Base-by-base conservation (phyloP, 1,140 invertebrate species). In the Papilio xuthus region DNA sequence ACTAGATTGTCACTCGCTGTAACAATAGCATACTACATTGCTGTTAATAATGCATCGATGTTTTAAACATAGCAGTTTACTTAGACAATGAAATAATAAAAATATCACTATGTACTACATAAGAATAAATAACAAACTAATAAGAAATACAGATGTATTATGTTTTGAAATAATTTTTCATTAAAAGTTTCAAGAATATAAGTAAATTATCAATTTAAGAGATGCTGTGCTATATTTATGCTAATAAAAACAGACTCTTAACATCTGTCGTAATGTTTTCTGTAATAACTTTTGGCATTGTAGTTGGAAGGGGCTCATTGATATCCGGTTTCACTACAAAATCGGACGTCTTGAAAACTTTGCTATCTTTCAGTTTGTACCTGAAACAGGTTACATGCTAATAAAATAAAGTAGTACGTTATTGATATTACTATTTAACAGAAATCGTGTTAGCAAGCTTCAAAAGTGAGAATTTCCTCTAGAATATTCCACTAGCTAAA, bases 301-400 rank as follows among this genome's bases (percentile, higher is more conserved):
- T 76, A 0, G 78, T 78, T 4, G 76, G 78, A 42, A 83, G 73
- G 13, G 82, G 82, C 26, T 63, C 42, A 4, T 47, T n/a, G 67
- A 83, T 75, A 53, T 83, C 67, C 26, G 78, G 82, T 26, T 81
- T 81, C 20, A 60, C 23, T 9, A 78, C n/a, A 32, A 83, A 83
- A 78, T 84, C 83, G 12, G 76, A 10, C 4, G 81, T 1, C 8
- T 18, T 73, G 28, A 84, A 84, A 10, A 81, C 81, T 10, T 32
- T 20, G 26, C 47, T 50, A 10, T 80, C 42, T 71, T 82, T 82
- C 26, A 84, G 28, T 63, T 78, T 77, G 12, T 60, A 69, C 83
- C 83, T 84, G 44, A 75, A 70, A 70, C 13, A 63, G 18, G 1
- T 2, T n/a, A 53, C 18, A 2, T n/a, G 50, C 3, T 1, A 20